Percentiles rank a stretch among this genome's conserved stretches.
Conservation (phyloP, 2,888 invertebrate genomes). For the Chydorus sphaericus region DNA sequence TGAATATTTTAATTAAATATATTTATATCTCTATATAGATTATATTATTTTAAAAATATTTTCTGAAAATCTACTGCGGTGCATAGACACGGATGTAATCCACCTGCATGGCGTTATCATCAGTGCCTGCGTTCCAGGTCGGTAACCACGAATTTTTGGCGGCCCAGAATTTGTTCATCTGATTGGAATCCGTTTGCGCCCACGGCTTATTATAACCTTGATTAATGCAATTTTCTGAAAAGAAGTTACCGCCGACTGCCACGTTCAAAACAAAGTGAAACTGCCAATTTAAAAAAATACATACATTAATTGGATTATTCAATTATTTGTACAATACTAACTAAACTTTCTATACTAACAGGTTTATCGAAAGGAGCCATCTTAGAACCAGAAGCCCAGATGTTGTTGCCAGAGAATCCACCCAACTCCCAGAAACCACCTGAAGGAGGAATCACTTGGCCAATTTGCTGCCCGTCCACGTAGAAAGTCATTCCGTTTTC, state of each 20-base stretch:
- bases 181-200: conserved; percentile 15
- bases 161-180: conserved; percentile 15
- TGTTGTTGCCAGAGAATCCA: conserved; percentile 10
- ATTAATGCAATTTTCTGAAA: conserved; percentile 21
- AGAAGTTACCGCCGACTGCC: conserved; percentile 30
- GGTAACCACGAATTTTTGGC: conserved; percentile 9
- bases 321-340: not conserved
- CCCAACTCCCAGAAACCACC: conserved; percentile 17
- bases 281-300: conserved; percentile 20
- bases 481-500: conserved; percentile 9
- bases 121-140: conserved; percentile 13
- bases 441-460: conserved; percentile 8
- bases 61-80: too few species aligned
- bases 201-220: conserved; percentile 19
- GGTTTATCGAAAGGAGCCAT: conserved; percentile 17
- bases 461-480: conserved; percentile 11
- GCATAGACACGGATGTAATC: conserved; percentile 15
- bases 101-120: conserved; percentile 14
- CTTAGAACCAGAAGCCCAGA: conserved; percentile 13
- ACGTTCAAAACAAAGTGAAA: conserved; percentile 31
- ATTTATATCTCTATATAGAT: too few species aligned
- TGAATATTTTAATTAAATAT: too few species aligned
- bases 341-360: not conserved
- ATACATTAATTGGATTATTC: not conserved
- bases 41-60: too few species aligned